phyloP scores from a whole-genome alignment of 2,113 vertebrate genomes.

The Upupa epops region DNA sequence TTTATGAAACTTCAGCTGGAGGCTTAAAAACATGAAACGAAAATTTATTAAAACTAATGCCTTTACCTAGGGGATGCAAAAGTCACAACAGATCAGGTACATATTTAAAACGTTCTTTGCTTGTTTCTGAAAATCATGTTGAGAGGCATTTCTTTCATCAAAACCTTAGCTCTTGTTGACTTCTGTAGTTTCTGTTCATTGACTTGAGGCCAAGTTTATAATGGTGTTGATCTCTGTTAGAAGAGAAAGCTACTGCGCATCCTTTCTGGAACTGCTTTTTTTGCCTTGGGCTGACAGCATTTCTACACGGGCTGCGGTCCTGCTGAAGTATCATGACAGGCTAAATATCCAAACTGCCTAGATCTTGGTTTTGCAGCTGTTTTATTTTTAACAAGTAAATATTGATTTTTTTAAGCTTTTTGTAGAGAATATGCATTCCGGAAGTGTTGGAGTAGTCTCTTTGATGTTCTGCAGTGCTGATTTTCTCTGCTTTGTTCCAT shows the following conservation, averaged over 20 bases:
- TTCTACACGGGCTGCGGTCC: not conserved
- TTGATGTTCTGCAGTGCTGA: not conserved
- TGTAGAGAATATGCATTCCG: not conserved
- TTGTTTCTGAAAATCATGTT: constrained; percentile 11
- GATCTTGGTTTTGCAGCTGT: not conserved
- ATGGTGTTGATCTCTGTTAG: not conserved
- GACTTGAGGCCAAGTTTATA: constrained; percentile 29
- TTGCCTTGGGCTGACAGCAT: constrained; percentile 6
- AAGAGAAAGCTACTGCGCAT: not conserved
- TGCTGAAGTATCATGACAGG: not conserved
- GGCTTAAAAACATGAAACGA: constrained; percentile 5
- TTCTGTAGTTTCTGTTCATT: not conserved
- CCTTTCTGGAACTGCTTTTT: not conserved
- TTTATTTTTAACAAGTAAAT: not conserved
- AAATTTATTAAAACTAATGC: not conserved
- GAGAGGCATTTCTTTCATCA: not conserved
- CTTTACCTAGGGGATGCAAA: not conserved
- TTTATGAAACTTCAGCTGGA: constrained; percentile 3
- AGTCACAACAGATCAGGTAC: not conserved
- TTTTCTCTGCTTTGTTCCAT: not conserved
- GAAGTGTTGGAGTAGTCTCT: not conserved
- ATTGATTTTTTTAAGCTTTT: not conserved
- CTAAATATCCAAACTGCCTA: not conserved
- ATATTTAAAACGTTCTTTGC: not conserved
- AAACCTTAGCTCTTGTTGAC: not conserved